Conservation (phyloP, 2,888 invertebrate species). For the Eilema griseolum region DNA sequence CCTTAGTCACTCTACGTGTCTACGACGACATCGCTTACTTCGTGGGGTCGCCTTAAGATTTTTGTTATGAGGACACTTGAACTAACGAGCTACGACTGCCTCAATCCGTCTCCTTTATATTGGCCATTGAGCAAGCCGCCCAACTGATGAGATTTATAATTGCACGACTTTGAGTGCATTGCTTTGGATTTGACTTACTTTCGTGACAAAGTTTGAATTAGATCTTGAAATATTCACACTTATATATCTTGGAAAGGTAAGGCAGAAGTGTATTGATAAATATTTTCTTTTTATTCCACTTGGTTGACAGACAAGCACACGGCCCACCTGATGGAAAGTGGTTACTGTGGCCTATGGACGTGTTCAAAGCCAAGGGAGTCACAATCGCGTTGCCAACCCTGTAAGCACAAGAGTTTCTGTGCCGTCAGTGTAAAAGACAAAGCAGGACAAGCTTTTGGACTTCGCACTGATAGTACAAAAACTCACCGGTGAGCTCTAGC, state of each 20-base stretch:
- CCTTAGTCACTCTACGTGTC: conserved; percentile 22
- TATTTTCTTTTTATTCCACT: no score
- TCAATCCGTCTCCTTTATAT: conserved; percentile 56
- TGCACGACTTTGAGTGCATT: conserved; percentile 8
- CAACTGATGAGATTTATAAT: conserved; percentile 19
- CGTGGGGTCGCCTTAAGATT: conserved; percentile 49
- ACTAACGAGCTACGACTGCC: conserved; percentile 62
- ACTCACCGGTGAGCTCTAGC: no score
- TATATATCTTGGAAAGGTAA: neutral
- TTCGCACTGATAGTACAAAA: no score
- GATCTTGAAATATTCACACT: neutral
- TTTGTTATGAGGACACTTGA: conserved; percentile 62
- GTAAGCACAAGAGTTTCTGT: no score
- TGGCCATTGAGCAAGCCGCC: conserved; percentile 37
- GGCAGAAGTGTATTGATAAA: neutral
- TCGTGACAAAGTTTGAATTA: neutral
- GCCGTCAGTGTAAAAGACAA: no score
- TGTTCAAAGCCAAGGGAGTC: no score
- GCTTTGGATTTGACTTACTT: conserved; percentile 4
- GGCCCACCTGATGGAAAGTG: no score
- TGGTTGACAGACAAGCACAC: no score
- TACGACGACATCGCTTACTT: conserved; percentile 24
- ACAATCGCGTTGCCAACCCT: no score
- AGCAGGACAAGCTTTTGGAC: no score
- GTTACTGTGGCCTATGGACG: no score